Conservation (phyloP, 2,797 vertebrate genomes). For the Lutra lutra region DNA sequence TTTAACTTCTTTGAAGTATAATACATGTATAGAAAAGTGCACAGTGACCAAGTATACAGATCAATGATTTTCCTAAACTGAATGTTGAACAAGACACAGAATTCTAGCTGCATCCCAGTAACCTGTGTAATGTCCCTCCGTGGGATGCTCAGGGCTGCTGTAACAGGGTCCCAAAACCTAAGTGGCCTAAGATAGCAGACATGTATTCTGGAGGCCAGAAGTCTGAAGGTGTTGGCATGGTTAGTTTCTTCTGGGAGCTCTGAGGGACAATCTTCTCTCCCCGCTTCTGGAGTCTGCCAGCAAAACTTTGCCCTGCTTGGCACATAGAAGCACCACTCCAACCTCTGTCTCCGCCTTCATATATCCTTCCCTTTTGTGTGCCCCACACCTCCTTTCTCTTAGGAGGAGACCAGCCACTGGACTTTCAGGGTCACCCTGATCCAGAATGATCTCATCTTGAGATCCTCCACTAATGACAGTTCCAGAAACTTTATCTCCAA, state of each 20-base stretch:
- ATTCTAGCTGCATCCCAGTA: neutral
- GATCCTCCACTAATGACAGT: neutral
- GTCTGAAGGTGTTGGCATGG: neutral
- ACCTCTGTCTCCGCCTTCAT: neutral
- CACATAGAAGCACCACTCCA: fast-evolving
- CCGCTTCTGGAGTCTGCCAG: neutral
- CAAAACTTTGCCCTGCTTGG: fast-evolving
- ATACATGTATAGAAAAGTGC: neutral
- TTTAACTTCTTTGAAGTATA: constrained; percentile 6
- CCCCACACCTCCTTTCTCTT: neutral
- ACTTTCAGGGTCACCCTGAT: neutral
- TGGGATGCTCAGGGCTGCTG: neutral
- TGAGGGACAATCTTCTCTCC: neutral
- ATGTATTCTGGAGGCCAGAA: neutral
- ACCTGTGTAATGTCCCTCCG: neutral
- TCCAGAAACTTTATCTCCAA: neutral
- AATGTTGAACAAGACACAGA: neutral
- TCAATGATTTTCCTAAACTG: neutral
- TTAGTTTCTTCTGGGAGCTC: neutral
- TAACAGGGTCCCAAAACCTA: neutral
- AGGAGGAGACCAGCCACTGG: neutral
- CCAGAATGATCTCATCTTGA: neutral
- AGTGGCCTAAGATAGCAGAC: neutral
- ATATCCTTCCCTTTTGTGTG: neutral
- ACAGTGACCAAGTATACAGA: neutral